Percentiles rank a stretch among this genome's conserved stretches.
Conservation (phyloP, 2,888 invertebrate species). For the Andrena minutula region DNA sequence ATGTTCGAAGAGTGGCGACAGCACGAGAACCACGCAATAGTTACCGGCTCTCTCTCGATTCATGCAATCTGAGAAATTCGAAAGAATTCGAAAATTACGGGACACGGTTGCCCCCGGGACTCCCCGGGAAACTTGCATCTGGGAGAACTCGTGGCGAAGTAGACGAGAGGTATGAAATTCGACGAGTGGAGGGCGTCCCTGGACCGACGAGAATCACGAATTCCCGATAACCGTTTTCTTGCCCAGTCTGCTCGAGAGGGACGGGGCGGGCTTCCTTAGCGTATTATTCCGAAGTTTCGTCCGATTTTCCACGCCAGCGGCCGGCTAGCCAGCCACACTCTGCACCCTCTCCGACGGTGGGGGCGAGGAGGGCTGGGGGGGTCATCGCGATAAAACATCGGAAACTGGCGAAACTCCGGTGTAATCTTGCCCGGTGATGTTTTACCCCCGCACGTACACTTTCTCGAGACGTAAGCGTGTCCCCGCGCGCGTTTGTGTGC, state of each 20-base stretch:
- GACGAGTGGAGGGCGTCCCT: slow-evolving; percentile 21
- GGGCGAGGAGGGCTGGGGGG: slow-evolving; percentile 45
- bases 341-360: slow-evolving; percentile 21
- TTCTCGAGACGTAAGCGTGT: slow-evolving; percentile 37
- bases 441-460: slow-evolving; percentile 73
- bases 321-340: slow-evolving; percentile 26
- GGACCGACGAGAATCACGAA: slow-evolving; percentile 21
- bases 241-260: not conserved
- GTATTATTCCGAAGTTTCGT: slow-evolving; percentile 67
- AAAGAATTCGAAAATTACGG: not conserved
- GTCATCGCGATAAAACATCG: slow-evolving; percentile 81
- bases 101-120: not conserved
- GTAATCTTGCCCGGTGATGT: slow-evolving; percentile 80
- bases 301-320: slow-evolving; percentile 65
- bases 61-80: not conserved
- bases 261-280: slow-evolving; percentile 34
- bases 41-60: no score
- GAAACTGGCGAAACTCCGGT: slow-evolving; percentile 80
- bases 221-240: slow-evolving; percentile 49
- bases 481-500: not conserved
- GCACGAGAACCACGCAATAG: no score
- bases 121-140: not conserved
- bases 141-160: slow-evolving; percentile 1
- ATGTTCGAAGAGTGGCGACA: no score
- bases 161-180: slow-evolving; percentile 35